A percentile compares a stretch with the other conserved stretches of the same genome.
Evolutionary conservation across 2,888 invertebrate genomes (phyloP).

Genomic region (Lasius fuliginosus): DNA sequence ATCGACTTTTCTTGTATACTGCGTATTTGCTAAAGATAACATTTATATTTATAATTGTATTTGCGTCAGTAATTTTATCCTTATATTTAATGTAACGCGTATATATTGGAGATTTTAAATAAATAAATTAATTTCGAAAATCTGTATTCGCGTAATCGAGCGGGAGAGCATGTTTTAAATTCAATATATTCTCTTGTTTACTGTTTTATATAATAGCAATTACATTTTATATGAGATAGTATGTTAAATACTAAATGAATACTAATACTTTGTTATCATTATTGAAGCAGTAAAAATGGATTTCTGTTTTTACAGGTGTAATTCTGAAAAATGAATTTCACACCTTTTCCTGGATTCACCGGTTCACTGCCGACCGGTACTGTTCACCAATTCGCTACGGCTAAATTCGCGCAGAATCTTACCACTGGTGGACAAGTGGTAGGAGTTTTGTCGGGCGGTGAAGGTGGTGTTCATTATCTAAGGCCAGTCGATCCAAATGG

Average conservation of each 20-base stretch:
- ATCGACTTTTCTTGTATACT: background rate
- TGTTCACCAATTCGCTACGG: slow-evolving; percentile 88
- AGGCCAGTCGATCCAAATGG: slow-evolving; percentile 89
- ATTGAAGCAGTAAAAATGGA: background rate
- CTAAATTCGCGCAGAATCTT: slow-evolving; percentile 91
- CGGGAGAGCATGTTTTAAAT: background rate
- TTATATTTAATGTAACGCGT: background rate
- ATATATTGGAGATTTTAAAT: background rate
- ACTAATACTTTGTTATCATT: background rate
- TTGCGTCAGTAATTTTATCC: background rate
- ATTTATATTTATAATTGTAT: background rate
- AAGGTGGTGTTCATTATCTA: slow-evolving; percentile 92
- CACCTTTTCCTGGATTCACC: slow-evolving; percentile 90
- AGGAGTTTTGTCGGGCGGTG: slow-evolving; percentile 90
- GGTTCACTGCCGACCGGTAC: slow-evolving; percentile 89
- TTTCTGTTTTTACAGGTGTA: slow-evolving; percentile 66
- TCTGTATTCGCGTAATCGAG: background rate
- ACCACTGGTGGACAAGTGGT: slow-evolving; percentile 91
- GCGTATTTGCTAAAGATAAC: background rate
- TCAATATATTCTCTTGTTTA: background rate
- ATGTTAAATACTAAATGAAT: background rate
- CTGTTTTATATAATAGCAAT: background rate
- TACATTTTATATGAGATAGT: background rate
- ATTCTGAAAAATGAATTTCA: slow-evolving; percentile 91
- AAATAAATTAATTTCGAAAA: background rate